Conservation (phyloP, 2,113 vertebrate genomes). For the Petroica traversi region DNA sequence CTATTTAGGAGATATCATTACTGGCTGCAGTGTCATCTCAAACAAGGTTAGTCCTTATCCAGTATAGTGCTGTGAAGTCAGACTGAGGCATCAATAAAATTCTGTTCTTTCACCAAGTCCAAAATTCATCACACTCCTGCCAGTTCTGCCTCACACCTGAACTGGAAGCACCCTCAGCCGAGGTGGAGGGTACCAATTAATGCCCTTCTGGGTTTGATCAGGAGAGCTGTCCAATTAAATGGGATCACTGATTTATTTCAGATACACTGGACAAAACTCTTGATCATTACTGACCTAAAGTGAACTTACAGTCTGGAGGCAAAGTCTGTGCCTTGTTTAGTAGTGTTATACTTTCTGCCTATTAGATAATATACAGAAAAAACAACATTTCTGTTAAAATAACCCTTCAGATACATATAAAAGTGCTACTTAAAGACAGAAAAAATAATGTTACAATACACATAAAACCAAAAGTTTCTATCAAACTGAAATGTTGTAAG, state of each 20-base stretch:
- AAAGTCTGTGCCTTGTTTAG: not conserved
- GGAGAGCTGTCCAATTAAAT: not conserved
- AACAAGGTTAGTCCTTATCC: not conserved
- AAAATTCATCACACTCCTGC: not conserved
- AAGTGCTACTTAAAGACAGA: constrained; percentile 53
- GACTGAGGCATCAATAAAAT: not conserved
- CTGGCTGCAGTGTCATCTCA: constrained; percentile 6
- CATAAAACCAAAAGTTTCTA: not conserved
- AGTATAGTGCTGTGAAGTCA: not conserved
- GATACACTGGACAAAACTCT: not conserved
- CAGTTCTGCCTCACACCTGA: not conserved
- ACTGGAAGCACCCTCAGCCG: not conserved
- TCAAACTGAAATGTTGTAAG: constrained; percentile 40
- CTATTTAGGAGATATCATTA: not conserved
- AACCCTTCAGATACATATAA: constrained; percentile 29
- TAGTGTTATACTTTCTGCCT: constrained; percentile 2
- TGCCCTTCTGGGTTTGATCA: constrained; percentile 44
- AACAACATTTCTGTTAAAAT: not conserved
- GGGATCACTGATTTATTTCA: not conserved
- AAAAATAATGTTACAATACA: constrained; percentile 7
- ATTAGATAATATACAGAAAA: not conserved
- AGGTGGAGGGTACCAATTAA: constrained; percentile 7
- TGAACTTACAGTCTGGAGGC: constrained; percentile 10
- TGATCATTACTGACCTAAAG: constrained; percentile 45
- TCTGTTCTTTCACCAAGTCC: not conserved